These are phyloP conservation scores for Lasioglossum leucozonium DNA, from an alignment of 2,888 invertebrate species.

Conservation along the genomic window DNA sequence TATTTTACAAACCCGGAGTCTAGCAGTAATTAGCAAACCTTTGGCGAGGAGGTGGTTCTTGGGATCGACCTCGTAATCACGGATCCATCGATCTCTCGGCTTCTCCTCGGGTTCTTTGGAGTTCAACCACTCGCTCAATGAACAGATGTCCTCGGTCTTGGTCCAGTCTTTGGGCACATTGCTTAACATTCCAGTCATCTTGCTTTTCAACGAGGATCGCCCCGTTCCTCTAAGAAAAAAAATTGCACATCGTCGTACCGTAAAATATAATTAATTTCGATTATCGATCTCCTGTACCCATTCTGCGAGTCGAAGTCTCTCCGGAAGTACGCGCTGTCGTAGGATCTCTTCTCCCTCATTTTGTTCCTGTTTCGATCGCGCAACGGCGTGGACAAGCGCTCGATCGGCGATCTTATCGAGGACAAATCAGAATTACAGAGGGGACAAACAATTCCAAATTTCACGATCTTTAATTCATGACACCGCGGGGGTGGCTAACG, in stretches of 20 bases:
- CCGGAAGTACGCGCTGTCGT: constrained; percentile 58
- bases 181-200: constrained; percentile 16
- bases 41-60: constrained; percentile 24
- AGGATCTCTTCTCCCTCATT: constrained; percentile 61
- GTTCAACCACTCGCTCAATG: constrained; percentile 57
- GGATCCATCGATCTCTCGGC: constrained; percentile 32
- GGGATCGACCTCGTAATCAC: constrained; percentile 20
- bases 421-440: not conserved
- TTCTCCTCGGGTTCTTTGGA: constrained; percentile 48
- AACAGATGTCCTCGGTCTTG: constrained; percentile 45
- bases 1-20: not conserved
- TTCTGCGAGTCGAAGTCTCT: constrained; percentile 38
- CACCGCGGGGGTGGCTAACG: not conserved
- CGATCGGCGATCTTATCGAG: constrained; percentile 21
- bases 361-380: constrained; percentile 30
- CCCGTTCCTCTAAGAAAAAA: not conserved
- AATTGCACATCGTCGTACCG: not conserved
- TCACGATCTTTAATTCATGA: constrained; percentile 7
- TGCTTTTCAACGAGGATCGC: constrained; percentile 7
- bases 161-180: constrained; percentile 58
- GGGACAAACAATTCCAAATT: not conserved
- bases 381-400: not conserved
- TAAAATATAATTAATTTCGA: not conserved
- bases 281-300: constrained; percentile 37
- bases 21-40: not conserved